phyloP scores from a whole-genome alignment of 2,888 invertebrate genomes.

The Synanthedon formicaeformis region DNA sequence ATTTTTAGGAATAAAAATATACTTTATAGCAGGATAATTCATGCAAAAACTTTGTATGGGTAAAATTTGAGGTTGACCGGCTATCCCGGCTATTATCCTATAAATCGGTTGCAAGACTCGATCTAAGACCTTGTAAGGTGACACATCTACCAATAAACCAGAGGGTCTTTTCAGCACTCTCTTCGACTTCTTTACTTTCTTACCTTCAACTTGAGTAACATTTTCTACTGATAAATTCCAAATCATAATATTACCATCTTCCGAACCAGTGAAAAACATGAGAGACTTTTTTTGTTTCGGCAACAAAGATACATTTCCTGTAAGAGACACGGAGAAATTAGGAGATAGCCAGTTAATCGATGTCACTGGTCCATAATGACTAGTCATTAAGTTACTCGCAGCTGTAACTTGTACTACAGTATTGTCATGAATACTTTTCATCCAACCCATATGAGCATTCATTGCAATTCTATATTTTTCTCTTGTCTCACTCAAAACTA shows the following conservation, averaged over 20 bases:
- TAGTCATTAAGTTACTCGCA: constrained; percentile 71
- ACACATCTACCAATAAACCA: constrained; percentile 70
- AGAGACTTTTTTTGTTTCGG: constrained; percentile 44
- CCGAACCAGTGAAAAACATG: constrained; percentile 75
- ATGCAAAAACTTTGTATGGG: constrained; percentile 56
- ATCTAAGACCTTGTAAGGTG: constrained; percentile 71
- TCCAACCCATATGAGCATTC: constrained; percentile 76
- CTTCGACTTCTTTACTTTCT: constrained; percentile 50
- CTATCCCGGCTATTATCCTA: constrained; percentile 59
- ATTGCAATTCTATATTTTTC: constrained; percentile 73
- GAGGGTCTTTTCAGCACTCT: constrained; percentile 67
- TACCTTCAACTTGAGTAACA: constrained; percentile 33
- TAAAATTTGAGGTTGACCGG: constrained; percentile 42
- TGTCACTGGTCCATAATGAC: constrained; percentile 75
- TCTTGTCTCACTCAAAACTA: constrained; percentile 73
- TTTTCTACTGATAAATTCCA: constrained; percentile 77
- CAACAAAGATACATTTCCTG: constrained; percentile 62
- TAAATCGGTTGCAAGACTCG: constrained; percentile 74
- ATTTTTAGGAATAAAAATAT: constrained; percentile 34
- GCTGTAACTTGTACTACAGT: constrained; percentile 71
- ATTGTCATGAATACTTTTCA: constrained; percentile 72
- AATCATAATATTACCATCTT: constrained; percentile 77
- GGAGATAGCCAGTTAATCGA: constrained; percentile 78
- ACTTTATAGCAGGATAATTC: constrained; percentile 36
- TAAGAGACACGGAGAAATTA: constrained; percentile 68